These are phyloP conservation scores for Heterotis niloticus DNA, from an alignment of 2,113 vertebrate genomes.

Conservation along the genomic window DNA sequence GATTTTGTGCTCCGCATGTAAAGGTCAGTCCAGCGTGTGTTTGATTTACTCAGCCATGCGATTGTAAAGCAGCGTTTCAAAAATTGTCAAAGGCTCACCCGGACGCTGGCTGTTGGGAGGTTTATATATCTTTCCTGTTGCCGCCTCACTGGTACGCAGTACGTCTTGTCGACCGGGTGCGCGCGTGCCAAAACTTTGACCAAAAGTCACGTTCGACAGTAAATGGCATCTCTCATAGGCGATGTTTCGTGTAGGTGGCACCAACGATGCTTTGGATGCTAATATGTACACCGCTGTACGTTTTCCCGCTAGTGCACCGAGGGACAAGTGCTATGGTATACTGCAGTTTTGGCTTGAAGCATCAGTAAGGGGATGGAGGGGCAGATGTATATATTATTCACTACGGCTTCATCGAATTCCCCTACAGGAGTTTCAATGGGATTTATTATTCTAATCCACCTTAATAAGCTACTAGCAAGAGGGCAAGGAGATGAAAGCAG, in stretches of 20 bases:
- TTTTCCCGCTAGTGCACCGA: neutral
- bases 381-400: slow-evolving; percentile 42
- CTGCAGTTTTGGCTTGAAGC: neutral
- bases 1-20: slow-evolving; percentile 7
- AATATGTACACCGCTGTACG: neutral
- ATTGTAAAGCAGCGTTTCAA: slow-evolving; percentile 2
- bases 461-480: slow-evolving; percentile 60
- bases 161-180: neutral
- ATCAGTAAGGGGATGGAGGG: neutral
- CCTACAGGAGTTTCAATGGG: slow-evolving; percentile 40
- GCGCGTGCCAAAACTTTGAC: neutral
- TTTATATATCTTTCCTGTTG: neutral
- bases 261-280: neutral
- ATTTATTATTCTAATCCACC: slow-evolving; percentile 60
- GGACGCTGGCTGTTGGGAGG: neutral
- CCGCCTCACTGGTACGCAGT: neutral
- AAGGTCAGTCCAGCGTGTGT: neutral
- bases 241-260: neutral
- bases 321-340: neutral
- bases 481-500: slow-evolving; percentile 52
- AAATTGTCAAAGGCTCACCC: neutral
- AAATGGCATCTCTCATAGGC: neutral
- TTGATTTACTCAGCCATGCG: slow-evolving; percentile 9
- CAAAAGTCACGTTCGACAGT: neutral
- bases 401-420: slow-evolving; percentile 50